Evolutionary conservation across 2,888 invertebrate species (phyloP), one percentile per base, ranked within the genome.

Genomic region (Polyommatus icarus): DNA sequence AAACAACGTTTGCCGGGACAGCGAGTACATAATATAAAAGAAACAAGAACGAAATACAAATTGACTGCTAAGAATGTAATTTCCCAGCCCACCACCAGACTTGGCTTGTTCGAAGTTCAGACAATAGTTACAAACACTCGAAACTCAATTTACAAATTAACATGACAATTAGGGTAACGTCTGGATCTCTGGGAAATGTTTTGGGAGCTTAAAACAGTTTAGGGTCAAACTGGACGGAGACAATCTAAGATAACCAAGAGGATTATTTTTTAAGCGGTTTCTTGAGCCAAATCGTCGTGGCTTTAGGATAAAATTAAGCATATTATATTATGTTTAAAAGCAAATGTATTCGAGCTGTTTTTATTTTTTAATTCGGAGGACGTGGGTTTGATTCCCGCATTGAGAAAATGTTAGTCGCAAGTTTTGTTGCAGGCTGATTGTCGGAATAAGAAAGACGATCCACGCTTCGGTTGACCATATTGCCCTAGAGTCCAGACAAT

Each of bases 131-230:
- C 29, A 5, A 67, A 67, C 67, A 12, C 67, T 67, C 20, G 67
- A 18, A 67, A 67, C 29, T 67, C 29, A 67, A 67, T 67, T 67
- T 67, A 32, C 29, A 67, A 67, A 67, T 67, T 67, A 67, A 67
- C 29, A 67, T 67, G 29, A 29, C 67, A 67, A 29, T 29, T 32
- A 67, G 29, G 61, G 29, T 54, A 54, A 54, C 67, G 67, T 29
- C 67, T 29, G 29, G 29, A 54, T 67, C 15, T 67, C 67, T 67
- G 67, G 67, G 18, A 29, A 67, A 29, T 67, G 67, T 67, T 24
- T 50, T 10, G 24, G 24, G 20, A 20, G 61, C 24, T 20, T 29
- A 67, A 29, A 15, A 29, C 15, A 5, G 15, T 67, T 67, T 67
- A 67, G 61, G 61, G 24, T 29, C 12, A 59, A 0, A n/a, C 20